A percentile compares a stretch with the other conserved stretches of the same genome.
Evolutionary conservation across 1,140 invertebrate species (phyloP).

Genomic region (Drosophila pseudoananassae): DNA sequence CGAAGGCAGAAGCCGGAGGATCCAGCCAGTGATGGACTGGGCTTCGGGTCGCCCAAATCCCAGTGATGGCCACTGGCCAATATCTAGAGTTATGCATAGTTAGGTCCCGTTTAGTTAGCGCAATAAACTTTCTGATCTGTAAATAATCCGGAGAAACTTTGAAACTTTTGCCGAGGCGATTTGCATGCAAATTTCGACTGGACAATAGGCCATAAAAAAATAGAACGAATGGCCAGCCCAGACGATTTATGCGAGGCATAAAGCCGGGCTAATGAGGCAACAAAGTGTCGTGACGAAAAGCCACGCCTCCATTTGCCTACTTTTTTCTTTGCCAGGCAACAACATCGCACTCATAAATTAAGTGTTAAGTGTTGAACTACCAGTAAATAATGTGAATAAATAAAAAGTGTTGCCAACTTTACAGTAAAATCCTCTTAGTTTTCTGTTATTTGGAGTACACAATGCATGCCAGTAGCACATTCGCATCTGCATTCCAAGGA

Average conservation of each 20-base stretch:
- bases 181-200: conserved; percentile 54
- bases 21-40: conserved; percentile 16
- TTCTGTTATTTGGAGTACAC: conserved; percentile 6
- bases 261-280: conserved; percentile 54
- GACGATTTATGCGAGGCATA: conserved; percentile 71
- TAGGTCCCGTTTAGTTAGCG: conserved; percentile 53
- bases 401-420: conserved; percentile 56
- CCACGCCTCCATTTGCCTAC: conserved; percentile 1
- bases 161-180: conserved; percentile 18
- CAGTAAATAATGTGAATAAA: conserved; percentile 60
- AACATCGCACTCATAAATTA: conserved; percentile 62
- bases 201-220: conserved; percentile 52
- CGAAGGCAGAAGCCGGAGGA: conserved; percentile 53
- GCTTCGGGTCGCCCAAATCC: conserved; percentile 66
- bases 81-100: conserved; percentile 26
- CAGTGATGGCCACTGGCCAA: conserved; percentile 50
- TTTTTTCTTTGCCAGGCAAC: conserved; percentile 2
- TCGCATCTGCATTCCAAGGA: conserved; percentile 24
- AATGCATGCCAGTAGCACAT: conserved; percentile 29
- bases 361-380: conserved; percentile 57
- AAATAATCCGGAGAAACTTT: conserved; percentile 22
- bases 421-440: conserved; percentile 22
- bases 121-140: conserved; percentile 56
- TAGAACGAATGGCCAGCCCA: conserved; percentile 44
- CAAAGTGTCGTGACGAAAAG: conserved; percentile 59